Base-by-base conservation (phyloP, 2,113 vertebrate genomes). In the Turdus rufiventris region DNA sequence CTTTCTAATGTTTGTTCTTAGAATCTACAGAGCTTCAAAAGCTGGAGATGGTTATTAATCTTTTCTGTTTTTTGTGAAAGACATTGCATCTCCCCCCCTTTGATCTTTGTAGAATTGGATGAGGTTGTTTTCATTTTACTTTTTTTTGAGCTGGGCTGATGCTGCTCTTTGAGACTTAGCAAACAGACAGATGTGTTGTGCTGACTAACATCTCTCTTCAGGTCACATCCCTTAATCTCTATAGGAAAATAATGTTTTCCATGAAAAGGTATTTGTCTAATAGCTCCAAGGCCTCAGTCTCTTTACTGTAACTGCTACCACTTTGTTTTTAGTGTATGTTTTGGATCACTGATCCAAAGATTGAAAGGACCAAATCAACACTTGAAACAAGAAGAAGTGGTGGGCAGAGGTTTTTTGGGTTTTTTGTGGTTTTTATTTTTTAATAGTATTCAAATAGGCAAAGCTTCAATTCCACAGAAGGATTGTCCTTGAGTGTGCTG, bases 171-270 rank as follows among this genome's bases (percentile, higher is more conserved):
- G n/a, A 82, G 65, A n/a, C 29, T 78, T 38, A 43, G 47, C 38
- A 68, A 75, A 70, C 7, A 86, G 61, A 57, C 8, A 43, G 40
- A 38, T 82, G 6, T 51, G 16, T 81, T 2, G 3, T 89, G 80
- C 70, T 94, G 68, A 91, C 25, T 67, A 72, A 43, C 66, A 65
- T 82, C 89, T 81, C 48, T 79, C n/a, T 89, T 94, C n/a, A 74
- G 71, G 79, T 36, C 54, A 21, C 51, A 31, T 79, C 16, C 74
- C 42, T 67, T 65, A 17, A 51, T 77, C 81, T 83, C 56, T 45
- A 10, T 53, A 47, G 56, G 88, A 79, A 87, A 92, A 62, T 40
- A 15, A 38, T 85, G 19, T 45, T 94, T 85, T 88, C 8, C 58
- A 34, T 38, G 18, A 43, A 76, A 81, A 84, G 8, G 16, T 78